Evolutionary conservation across 2,888 invertebrate species (phyloP).

Genomic region (Cylloceria caligata): DNA sequence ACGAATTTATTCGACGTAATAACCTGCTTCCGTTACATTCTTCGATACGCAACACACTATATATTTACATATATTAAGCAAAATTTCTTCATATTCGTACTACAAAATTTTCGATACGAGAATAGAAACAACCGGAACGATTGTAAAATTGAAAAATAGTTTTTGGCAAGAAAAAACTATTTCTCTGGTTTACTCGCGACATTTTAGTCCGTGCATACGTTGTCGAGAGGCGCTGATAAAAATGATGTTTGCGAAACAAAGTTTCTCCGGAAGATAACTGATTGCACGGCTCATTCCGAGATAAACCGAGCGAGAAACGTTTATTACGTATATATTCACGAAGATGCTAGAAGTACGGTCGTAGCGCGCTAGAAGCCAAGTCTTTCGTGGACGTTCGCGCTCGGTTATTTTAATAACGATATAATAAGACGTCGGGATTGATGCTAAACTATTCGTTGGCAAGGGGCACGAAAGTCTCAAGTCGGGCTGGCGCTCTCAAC

Average conservation of each 20-base stretch:
- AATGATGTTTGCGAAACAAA: conserved; percentile 40
- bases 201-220: neutral
- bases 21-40: conserved; percentile 49
- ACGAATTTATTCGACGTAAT: conserved; percentile 70
- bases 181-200: neutral
- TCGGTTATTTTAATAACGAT: conserved; percentile 84
- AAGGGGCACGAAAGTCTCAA: conserved; percentile 78
- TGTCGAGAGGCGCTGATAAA: conserved; percentile 16
- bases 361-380: conserved; percentile 47
- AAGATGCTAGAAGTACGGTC: conserved; percentile 35
- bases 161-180: neutral
- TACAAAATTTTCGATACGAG: neutral
- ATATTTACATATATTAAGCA: conserved; percentile 12
- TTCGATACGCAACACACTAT: no score
- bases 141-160: neutral
- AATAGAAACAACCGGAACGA: neutral
- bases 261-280: conserved; percentile 40
- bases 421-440: conserved; percentile 85
- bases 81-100: neutral
- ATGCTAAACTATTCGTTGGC: conserved; percentile 84
- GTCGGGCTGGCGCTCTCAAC: conserved; percentile 51
- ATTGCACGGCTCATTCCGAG: conserved; percentile 17
- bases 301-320: conserved; percentile 40
- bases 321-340: conserved; percentile 29
- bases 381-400: conserved; percentile 71